These are phyloP conservation scores for Heptranchias perlo DNA, from an alignment of 2,113 vertebrate species.

Conservation along the genomic window DNA sequence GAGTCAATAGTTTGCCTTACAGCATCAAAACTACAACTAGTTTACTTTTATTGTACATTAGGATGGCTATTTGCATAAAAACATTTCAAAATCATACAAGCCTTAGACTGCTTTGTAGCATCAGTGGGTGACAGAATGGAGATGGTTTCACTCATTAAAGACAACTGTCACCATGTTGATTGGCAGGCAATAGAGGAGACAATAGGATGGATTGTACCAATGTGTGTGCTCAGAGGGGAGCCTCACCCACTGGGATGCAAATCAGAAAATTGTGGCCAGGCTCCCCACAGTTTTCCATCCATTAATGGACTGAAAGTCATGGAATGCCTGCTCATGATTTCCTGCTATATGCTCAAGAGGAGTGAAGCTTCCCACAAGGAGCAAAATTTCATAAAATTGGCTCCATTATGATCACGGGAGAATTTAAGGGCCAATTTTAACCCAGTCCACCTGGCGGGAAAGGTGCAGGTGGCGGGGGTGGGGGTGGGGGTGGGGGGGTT, in stretches of 20 bases:
- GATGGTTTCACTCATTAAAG: too few species aligned
- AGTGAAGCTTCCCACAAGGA: not conserved
- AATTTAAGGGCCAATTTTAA: not conserved
- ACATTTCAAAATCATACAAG: too few species aligned
- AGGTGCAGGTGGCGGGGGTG: too few species aligned
- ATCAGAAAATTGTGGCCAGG: too few species aligned
- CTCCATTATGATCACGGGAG: not conserved
- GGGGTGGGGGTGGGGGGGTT: not conserved
- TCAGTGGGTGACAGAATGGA: too few species aligned
- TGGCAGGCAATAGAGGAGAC: too few species aligned
- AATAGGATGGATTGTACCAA: not conserved
- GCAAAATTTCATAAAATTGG: not conserved
- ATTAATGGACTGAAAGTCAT: not conserved
- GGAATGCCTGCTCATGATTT: not conserved
- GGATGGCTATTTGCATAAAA: too few species aligned
- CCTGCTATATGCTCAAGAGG: not conserved
- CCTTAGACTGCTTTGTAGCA: too few species aligned
- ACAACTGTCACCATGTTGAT: too few species aligned
- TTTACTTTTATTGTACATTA: too few species aligned
- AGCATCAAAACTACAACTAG: too few species aligned
- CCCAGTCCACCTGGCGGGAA: not conserved
- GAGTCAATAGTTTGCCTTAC: too few species aligned
- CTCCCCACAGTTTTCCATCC: not conserved
- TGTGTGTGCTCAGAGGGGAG: not conserved
- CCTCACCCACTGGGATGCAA: not conserved